Conservation (phyloP, 53 echinoderm and acorn worm genomes). For the Luidia sarsii region DNA sequence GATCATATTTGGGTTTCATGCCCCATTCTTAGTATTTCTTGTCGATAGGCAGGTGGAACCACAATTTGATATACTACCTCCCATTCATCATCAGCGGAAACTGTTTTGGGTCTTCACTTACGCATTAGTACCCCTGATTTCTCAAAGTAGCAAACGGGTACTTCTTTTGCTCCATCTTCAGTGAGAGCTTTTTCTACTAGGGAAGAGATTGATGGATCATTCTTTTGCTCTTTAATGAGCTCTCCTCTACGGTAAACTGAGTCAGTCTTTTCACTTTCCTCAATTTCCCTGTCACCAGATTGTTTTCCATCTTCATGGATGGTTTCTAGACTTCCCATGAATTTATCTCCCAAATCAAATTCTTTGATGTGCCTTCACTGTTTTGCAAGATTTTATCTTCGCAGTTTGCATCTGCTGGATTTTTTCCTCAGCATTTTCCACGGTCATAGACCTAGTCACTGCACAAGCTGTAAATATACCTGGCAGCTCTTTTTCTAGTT, state of each 20-base stretch:
- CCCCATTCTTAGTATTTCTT: conserved; percentile 19
- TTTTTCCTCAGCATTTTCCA: not conserved
- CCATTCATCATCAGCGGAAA: conserved; percentile 52
- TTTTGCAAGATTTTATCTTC: not conserved
- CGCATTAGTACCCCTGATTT: conserved; percentile 30
- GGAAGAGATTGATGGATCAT: not conserved
- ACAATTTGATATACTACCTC: conserved; percentile 40
- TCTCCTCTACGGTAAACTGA: not conserved
- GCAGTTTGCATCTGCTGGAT: too few species aligned
- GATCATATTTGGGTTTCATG: conserved; percentile 60
- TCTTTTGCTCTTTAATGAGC: conserved; percentile 10
- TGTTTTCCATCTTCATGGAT: not conserved
- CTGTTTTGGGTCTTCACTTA: conserved; percentile 40
- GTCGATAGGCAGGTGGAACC: conserved; percentile 30
- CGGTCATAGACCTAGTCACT: conserved; percentile 64
- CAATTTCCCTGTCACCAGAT: not conserved
- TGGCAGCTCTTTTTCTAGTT: conserved; percentile 24
- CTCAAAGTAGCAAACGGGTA: conserved; percentile 50
- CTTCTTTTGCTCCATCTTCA: conserved; percentile 37
- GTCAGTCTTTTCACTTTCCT: not conserved
- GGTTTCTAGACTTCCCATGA: not conserved
- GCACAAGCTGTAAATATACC: conserved; percentile 63
- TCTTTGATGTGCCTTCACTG: not conserved
- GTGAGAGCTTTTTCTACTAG: not conserved
- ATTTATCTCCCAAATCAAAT: conserved; percentile 14